Evolutionary conservation across 1,140 invertebrate genomes (phyloP), one percentile per base, ranked within the genome.

Genomic region (Hycleus phaleratus): DNA sequence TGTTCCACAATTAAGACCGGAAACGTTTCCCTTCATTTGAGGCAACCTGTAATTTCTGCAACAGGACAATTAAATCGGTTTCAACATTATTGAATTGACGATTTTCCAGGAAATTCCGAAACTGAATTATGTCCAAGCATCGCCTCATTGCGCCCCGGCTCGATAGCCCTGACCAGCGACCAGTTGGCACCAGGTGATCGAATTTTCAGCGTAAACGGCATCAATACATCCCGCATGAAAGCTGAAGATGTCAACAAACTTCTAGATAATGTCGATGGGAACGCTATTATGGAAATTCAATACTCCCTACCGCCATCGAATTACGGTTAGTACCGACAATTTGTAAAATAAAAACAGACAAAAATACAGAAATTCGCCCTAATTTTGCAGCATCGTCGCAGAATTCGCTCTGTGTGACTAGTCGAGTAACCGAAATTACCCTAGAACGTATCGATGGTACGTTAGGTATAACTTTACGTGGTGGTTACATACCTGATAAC

Each of bases 401-500:
- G 73, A 85, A 77, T 69, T 85, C 76, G 65, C 75, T 80, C 1
- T 86, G 85, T 64, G 82, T 88, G 8, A 85, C 82, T 18, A 85
- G 85, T 26, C 86, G 87, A 69, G 76, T 88, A 52, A 84, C 86
- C 47, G 85, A 88, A 66, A 83, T 91, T 9, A 81, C 83, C 0
- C 79, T 91, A 26, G 86, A 91, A 71, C 83, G 91, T 65, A 87
- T 93, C 45, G 85, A 83, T 46, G 89, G 88, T 2, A 93, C 91
- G 42, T 82, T 95, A 48, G 94, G 93, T 0, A 85, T 97, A 38
- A 95, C 91, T 2, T 76, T 97, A 24, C 77, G 93, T 26, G 90
- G 90, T 0, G 93, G 93, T 2, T 82, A 83, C 25, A 78, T 83
- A 53, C 77, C 78, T 2, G 80, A 84, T 63, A 72, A 62, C 50